Evolutionary conservation across 1,140 invertebrate species (phyloP), one percentile per base, ranked within the genome.

Genomic region (Phymorhynchus buccinoides): DNA sequence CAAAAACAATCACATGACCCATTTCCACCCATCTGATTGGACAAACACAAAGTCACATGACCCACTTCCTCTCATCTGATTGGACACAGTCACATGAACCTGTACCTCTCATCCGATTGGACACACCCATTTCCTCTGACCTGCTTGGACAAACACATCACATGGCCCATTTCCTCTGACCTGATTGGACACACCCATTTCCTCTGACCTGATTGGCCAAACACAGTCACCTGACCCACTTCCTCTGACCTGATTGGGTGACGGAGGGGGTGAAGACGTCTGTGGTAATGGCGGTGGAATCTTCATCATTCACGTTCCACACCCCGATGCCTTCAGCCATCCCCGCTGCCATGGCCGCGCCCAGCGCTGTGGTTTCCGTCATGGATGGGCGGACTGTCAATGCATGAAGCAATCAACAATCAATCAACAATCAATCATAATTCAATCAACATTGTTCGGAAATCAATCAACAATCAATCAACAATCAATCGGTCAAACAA

Each of bases 331-430:
- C 97, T 85, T 96, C 95, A 3, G 97, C 96, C 79, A 95, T 93
- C 2, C 97, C 97, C 37, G 98, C 98, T 85, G 96, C 96, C 95
- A 98, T 97, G 16, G 97, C 98, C 52, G 95, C 97, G 39, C 98
- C 98, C 77, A 99, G 94, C 0, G 97, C 96, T 1, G 97, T 98
- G 66, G 97, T 97, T 93, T 99, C 97, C 88, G 96, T 95, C 92
- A 97, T 95, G 62, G 95, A 95, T n/a, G 97, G 96, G 18, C 97
- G 95, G 85, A 98, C 96, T 96, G 92, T 73, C 87, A 16, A 97
- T 95, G 22, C 96, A 97, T 85, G 96, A 95, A 4, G 97, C 96
- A n/a, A n/a, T n/a, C n/a, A n/a, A n/a, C n/a, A n/a, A n/a, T n/a
- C n/a, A n/a, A n/a, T n/a, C n/a, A n/a, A n/a, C n/a, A n/a, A n/a